Evolutionary conservation across 2,797 vertebrate genomes (phyloP).

Genomic region (Pangasius macronema): DNA sequence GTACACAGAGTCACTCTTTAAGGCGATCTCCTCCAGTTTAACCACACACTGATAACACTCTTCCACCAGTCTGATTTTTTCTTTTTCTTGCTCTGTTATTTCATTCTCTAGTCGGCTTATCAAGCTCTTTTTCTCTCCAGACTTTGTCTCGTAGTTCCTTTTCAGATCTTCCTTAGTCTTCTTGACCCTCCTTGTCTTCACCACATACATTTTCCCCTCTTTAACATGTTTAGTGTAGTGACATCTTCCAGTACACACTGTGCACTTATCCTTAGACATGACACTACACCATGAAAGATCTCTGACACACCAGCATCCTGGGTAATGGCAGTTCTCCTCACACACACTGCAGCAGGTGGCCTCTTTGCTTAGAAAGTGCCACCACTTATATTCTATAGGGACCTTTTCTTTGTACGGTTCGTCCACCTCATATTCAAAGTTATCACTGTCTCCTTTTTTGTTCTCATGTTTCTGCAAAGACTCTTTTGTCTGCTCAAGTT

Average conservation of each 20-base stretch:
- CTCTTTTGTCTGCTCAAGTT: neutral
- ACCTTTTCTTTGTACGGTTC: neutral
- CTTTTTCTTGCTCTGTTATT: neutral
- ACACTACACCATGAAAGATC: neutral
- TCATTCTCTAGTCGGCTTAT: no score
- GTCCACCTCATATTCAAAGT: conserved; percentile 18
- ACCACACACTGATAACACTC: neutral
- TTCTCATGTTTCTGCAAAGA: neutral
- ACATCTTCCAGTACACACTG: conserved; percentile 32
- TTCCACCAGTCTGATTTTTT: neutral
- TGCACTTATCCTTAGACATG: neutral
- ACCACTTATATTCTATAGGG: neutral
- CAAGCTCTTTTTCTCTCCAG: neutral
- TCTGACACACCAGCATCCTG: conserved; percentile 19
- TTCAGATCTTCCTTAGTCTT: conserved; percentile 33
- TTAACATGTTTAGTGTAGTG: neutral
- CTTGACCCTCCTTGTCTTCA: neutral
- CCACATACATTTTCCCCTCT: neutral
- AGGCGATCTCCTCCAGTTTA: neutral
- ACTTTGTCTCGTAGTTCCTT: conserved; percentile 21
- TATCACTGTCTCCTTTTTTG: no score
- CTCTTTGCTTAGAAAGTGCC: accelerated
- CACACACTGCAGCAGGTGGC: conserved; percentile 12
- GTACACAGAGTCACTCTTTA: neutral
- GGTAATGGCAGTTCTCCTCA: conserved; percentile 48